A percentile compares a stretch with the other conserved stretches of the same genome.
Evolutionary conservation across 2,888 invertebrate species (phyloP).

Genomic region (Diabrotica balteata): DNA sequence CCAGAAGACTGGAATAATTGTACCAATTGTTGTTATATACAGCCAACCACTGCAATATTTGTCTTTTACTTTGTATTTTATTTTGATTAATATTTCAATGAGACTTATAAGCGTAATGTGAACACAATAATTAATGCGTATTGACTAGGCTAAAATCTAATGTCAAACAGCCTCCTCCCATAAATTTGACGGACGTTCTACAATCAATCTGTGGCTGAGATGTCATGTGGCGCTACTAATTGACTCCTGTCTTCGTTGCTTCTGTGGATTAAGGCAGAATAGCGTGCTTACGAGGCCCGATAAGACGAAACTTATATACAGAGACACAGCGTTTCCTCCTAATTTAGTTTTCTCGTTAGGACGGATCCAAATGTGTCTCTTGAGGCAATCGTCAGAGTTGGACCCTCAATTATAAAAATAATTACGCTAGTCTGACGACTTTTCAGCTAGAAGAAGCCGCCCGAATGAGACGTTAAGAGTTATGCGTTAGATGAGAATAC

Average conservation of each 20-base stretch:
- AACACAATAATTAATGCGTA: no score
- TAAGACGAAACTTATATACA: not conserved
- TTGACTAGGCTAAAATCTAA: not conserved
- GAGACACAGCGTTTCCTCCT: slow-evolving; percentile 8
- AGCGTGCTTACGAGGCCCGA: not conserved
- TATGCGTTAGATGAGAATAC: no score
- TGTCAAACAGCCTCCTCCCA: not conserved
- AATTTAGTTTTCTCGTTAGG: slow-evolving; percentile 15
- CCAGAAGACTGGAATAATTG: no score
- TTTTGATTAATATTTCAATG: no score
- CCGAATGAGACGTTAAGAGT: no score
- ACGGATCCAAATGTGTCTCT: slow-evolving; percentile 13
- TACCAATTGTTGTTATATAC: no score
- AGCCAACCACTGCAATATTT: no score
- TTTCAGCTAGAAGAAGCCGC: no score
- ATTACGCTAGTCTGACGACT: not conserved
- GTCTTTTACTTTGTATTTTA: no score
- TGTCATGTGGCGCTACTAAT: not conserved
- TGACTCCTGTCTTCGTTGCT: not conserved
- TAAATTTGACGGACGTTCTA: not conserved
- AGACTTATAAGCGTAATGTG: no score
- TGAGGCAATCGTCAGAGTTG: slow-evolving; percentile 12
- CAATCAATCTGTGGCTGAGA: not conserved
- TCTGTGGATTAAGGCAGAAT: not conserved
- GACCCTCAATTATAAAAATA: slow-evolving; percentile 11